Conservation (phyloP, 1,140 invertebrate genomes). For the Drosophila pseudoobscura region DNA sequence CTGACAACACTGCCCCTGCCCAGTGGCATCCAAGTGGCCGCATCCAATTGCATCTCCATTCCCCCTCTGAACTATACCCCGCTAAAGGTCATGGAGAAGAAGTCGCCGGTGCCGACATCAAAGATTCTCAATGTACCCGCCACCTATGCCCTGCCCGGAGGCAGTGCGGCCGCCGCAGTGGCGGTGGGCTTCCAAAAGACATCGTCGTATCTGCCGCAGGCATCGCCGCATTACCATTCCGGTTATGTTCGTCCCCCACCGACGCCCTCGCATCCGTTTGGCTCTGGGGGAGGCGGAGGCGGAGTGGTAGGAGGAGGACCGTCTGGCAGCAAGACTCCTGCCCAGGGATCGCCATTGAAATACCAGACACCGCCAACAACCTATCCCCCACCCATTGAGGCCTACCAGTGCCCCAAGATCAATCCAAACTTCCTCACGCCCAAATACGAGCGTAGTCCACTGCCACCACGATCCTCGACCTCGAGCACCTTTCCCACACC, state of each 20-base stretch:
- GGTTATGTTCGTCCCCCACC: conserved; percentile 64
- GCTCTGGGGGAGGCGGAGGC: neutral
- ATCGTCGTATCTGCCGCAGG: conserved; percentile 71
- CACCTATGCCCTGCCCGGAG: conserved; percentile 69
- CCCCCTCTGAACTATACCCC: conserved; percentile 54
- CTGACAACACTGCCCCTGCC: conserved; percentile 14
- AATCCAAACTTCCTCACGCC: conserved; percentile 81
- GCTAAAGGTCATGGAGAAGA: conserved; percentile 76
- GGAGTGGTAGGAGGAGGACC: conserved; percentile 3
- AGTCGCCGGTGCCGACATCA: conserved; percentile 76
- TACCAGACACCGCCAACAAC: conserved; percentile 79
- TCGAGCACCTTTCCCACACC: conserved; percentile 50
- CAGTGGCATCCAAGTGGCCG: neutral
- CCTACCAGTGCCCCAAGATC: conserved; percentile 81
- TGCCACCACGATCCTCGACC: conserved; percentile 30
- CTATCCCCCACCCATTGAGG: conserved; percentile 81
- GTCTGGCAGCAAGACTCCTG: conserved; percentile 53
- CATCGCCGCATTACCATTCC: conserved; percentile 71
- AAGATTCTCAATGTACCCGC: conserved; percentile 81
- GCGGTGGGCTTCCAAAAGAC: conserved; percentile 60
- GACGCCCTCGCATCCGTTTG: conserved; percentile 55
- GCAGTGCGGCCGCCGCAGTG: conserved; percentile 9
- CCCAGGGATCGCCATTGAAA: conserved; percentile 59
- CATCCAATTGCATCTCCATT: conserved; percentile 15
- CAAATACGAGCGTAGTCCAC: conserved; percentile 71